phyloP scores from a whole-genome alignment of 2,888 invertebrate species.

The Aricia artaxerxes region DNA sequence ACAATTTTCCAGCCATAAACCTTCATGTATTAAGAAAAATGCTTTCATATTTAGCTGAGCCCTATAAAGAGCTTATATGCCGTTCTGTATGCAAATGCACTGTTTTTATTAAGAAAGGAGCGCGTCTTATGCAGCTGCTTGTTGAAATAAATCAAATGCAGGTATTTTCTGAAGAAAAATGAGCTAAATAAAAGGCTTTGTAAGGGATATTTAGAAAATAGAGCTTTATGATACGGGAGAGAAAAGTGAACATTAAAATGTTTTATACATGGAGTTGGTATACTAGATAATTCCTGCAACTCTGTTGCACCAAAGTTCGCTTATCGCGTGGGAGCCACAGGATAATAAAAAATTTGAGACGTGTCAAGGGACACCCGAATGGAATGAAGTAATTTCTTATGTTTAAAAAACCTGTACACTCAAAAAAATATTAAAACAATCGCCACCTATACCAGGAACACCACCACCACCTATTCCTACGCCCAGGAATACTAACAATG shows the following conservation, averaged over 20 bases:
- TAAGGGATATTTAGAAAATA: slow-evolving; percentile 3
- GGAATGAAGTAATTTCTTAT: no score
- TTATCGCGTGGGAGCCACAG: no score
- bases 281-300: no score
- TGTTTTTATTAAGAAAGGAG: slow-evolving; percentile 18
- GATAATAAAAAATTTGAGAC: no score
- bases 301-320: no score
- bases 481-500: no score
- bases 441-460: no score
- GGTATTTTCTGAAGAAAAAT: slow-evolving; percentile 18
- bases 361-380: no score
- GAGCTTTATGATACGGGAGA: neutral
- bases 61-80: slow-evolving; percentile 3
- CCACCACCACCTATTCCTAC: no score
- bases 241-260: neutral
- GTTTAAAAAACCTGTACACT: no score
- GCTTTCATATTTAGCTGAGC: slow-evolving; percentile 1
- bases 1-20: neutral
- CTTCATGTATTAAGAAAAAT: neutral
- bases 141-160: slow-evolving; percentile 22
- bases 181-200: slow-evolving; percentile 4
- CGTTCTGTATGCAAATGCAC: slow-evolving; percentile 5
- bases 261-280: neutral
- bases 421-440: no score
- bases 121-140: slow-evolving; percentile 11